Evolutionary conservation across 37 sponge, comb jelly and placozoan genomes (phyloP), one percentile per base, ranked within the genome.

Genomic region (Spongilla lacustris): DNA sequence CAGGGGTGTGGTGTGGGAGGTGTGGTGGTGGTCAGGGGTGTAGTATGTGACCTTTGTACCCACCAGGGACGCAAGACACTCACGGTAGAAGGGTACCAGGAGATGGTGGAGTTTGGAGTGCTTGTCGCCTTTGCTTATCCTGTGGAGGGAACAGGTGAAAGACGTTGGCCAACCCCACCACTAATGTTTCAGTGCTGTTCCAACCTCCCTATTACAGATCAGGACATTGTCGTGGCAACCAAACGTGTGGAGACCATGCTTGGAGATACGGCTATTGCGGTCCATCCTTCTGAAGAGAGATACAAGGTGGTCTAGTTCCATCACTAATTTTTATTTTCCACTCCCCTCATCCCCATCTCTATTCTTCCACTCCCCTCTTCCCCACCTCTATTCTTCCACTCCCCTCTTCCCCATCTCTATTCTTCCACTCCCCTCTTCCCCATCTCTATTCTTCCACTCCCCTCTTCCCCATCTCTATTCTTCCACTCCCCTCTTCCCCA

Each of bases 171-270:
- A 19, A 3, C 6, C 41, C 6, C n/a, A n/a, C n/a, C n/a, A n/a
- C n/a, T 41, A 6, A 9, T 41, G 41, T 41, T 58, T 58, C 11
- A 17, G 58, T 13, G 19, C 21, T 32, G 50, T 29, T 31, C 33
- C 27, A 24, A 28, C 72, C 36, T 82, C 36, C 8, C 26, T 81
- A 23, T 81, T 74, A 76, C 75, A 80, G 98, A 93, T 71, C 90
- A 86, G 28, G 92, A 93, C 80, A 90, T 98, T 31, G 95, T 97
- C 35, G 99, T 98, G 76, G 99, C 99, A 0, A 98, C 99, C 27
- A 98, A 97, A 50, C 99, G 99, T 83, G 37, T 97, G 0, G 99
- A 98, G 94, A 98, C 99, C 9, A 98, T 98, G 99, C 75, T 98
- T 1, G 99, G 99, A 48, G 99, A 98, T 81, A 98, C 99, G 6